phyloP scores from a whole-genome alignment of 2,888 invertebrate species.

The Podabrus alpinus region DNA sequence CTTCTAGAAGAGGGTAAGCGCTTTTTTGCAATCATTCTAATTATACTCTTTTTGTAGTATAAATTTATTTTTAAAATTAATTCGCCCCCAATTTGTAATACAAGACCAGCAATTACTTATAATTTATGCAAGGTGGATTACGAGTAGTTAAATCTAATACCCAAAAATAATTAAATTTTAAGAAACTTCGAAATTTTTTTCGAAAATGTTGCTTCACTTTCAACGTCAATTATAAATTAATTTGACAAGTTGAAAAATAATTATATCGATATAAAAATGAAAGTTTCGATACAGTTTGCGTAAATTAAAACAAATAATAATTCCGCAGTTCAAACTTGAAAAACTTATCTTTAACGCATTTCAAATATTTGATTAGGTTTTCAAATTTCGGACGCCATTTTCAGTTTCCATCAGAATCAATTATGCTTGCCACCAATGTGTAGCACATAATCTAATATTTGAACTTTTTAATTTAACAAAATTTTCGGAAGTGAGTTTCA shows the following conservation, averaged over 20 bases:
- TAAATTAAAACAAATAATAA: background rate
- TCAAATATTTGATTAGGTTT: background rate
- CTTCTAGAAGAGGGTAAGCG: constrained; percentile 2
- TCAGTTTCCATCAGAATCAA: background rate
- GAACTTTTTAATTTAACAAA: background rate
- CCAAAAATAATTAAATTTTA: background rate
- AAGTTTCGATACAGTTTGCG: background rate
- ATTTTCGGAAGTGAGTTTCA: no score
- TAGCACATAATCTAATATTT: background rate
- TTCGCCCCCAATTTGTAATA: background rate
- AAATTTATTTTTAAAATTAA: background rate
- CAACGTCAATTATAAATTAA: background rate
- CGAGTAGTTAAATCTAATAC: background rate
- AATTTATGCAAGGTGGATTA: background rate
- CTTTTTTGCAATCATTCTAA: background rate
- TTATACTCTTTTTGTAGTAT: background rate
- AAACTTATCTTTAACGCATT: background rate
- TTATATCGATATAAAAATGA: background rate
- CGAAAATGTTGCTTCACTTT: background rate
- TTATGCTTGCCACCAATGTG: background rate
- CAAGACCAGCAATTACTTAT: background rate
- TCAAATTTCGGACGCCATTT: background rate
- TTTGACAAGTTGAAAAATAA: background rate
- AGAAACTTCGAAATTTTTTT: background rate
- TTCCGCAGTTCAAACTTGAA: background rate